phyloP scores from a whole-genome alignment of 2,797 vertebrate genomes.

The Poeciliopsis paucimaculata region DNA sequence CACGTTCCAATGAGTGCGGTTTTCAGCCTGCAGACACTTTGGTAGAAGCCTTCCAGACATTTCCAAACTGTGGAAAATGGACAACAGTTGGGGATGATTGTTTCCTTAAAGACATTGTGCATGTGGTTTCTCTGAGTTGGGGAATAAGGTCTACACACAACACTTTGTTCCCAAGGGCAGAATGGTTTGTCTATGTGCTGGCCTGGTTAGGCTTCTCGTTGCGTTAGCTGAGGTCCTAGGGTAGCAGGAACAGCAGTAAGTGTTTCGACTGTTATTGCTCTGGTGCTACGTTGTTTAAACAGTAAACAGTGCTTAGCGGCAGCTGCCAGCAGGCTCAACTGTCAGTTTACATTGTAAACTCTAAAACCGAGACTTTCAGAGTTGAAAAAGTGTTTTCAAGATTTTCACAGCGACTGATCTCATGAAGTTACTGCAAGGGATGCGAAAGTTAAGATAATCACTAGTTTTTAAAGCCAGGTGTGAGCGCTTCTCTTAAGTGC shows the following conservation, averaged over 20 bases:
- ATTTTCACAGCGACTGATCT: neutral
- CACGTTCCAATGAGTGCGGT: conserved; percentile 38
- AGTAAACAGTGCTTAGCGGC: conserved; percentile 57
- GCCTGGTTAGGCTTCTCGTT: conserved; percentile 49
- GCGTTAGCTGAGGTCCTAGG: conserved; percentile 60
- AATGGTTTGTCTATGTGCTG: conserved; percentile 29
- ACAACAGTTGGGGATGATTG: conserved; percentile 30
- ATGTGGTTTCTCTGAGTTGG: conserved; percentile 20
- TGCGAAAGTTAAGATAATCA: neutral
- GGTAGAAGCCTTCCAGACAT: conserved; percentile 63
- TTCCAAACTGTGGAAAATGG: conserved; percentile 50
- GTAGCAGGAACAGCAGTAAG: conserved; percentile 53
- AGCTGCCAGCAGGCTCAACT: conserved; percentile 47
- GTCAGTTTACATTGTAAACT: conserved; percentile 61
- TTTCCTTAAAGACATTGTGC: conserved; percentile 16
- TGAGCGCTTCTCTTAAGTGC: neutral
- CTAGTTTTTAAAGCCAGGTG: neutral
- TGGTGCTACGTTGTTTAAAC: conserved; percentile 62
- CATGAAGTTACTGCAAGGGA: neutral
- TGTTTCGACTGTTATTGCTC: conserved; percentile 56
- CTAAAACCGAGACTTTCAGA: conserved; percentile 49
- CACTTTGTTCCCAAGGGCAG: conserved; percentile 13
- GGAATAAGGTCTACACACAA: conserved; percentile 27
- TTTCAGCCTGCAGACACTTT: conserved; percentile 39
- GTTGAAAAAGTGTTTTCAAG: conserved; percentile 15